A percentile compares a stretch with the other conserved stretches of the same genome.
phyloP scores from a whole-genome alignment of 2,113 vertebrate genomes.

The Elanus axillaris region DNA sequence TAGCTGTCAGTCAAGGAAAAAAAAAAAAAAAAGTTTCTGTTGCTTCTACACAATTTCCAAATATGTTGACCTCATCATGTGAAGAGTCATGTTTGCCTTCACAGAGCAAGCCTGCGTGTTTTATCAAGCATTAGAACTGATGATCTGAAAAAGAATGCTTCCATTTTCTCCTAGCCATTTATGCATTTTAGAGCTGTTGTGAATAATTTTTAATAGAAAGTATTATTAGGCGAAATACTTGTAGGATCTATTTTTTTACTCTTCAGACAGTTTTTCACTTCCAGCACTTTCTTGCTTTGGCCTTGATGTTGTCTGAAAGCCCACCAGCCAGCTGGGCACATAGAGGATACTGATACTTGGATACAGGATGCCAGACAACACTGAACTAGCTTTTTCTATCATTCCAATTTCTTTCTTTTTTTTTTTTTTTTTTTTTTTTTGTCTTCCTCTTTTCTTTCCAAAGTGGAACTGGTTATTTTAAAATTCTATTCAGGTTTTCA shows the following conservation, averaged over 20 bases:
- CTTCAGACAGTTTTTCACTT: background rate
- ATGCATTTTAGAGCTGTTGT: background rate
- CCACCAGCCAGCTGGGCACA: background rate
- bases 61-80: background rate
- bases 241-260: background rate
- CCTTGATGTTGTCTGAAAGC: background rate
- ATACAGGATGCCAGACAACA: background rate
- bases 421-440: background rate
- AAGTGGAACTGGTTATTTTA: background rate
- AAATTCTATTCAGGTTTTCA: background rate
- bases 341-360: background rate
- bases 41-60: background rate
- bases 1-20: background rate
- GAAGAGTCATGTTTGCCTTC: background rate
- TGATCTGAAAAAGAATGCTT: background rate
- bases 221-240: background rate
- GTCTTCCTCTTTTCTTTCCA: background rate
- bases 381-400: background rate
- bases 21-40: background rate
- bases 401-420: background rate
- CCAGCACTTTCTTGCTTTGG: background rate
- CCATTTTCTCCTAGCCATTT: background rate
- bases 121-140: background rate
- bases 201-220: background rate
- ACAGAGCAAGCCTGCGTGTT: background rate